Conservation (phyloP, 2,888 invertebrate genomes). For the Alloscopus bannaensis region DNA sequence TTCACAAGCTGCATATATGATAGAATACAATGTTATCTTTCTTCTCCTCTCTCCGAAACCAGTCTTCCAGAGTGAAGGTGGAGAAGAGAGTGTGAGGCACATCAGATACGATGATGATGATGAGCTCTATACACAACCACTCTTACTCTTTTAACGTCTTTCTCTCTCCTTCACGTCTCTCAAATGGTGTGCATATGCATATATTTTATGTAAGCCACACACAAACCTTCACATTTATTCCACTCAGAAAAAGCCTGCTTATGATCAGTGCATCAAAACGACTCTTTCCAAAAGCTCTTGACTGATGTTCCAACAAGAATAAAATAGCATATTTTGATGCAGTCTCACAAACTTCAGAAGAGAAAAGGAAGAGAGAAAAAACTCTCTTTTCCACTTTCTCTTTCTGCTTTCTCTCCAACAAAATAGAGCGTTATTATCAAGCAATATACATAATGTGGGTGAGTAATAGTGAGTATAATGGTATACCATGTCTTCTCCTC, state of each 20-base stretch:
- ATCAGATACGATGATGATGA: not conserved
- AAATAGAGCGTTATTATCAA: conserved; percentile 19
- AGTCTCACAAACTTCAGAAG: conserved; percentile 35
- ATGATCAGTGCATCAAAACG: conserved; percentile 52
- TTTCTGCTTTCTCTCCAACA: conserved; percentile 1
- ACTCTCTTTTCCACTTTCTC: not conserved
- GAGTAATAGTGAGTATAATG: conserved; percentile 5
- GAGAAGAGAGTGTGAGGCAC: not conserved
- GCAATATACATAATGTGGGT: conserved; percentile 19
- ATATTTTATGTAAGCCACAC: not conserved
- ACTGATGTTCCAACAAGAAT: conserved; percentile 40
- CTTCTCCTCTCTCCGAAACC: conserved; percentile 22
- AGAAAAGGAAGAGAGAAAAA: too few species aligned
- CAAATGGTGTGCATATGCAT: too few species aligned
- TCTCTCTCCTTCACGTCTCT: too few species aligned
- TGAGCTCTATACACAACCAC: too few species aligned
- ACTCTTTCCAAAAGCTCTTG: conserved; percentile 52
- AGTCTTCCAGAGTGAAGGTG: conserved; percentile 4
- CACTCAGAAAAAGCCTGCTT: not conserved
- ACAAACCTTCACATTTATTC: not conserved
- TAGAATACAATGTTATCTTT: too few species aligned
- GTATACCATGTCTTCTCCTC: not conserved
- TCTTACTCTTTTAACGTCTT: too few species aligned
- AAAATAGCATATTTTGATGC: conserved; percentile 36
- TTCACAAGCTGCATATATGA: conserved; percentile 39